phyloP scores from a whole-genome alignment of 2,797 vertebrate species.

The Hapalemur alaotrensis region DNA sequence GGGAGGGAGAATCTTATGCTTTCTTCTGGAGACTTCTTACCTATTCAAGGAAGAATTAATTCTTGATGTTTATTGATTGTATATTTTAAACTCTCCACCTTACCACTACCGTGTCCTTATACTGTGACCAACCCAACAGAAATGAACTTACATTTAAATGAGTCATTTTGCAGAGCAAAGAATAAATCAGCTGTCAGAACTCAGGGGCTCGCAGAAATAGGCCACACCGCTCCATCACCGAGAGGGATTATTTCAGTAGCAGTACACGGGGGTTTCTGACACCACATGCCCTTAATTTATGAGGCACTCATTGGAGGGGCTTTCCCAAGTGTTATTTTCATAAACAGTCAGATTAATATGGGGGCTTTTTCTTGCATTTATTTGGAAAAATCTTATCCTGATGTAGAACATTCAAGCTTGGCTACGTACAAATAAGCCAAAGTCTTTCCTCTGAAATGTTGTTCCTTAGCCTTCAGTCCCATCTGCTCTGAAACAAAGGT shows the following conservation, averaged over 20 bases:
- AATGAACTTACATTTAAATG: background rate
- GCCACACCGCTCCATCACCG: background rate
- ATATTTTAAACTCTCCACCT: background rate
- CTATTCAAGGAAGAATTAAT: conserved; percentile 15
- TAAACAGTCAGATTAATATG: conserved; percentile 59
- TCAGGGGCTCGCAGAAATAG: background rate
- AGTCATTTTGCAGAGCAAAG: background rate
- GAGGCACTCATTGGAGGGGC: background rate
- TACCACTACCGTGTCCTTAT: background rate
- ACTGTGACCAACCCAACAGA: background rate
- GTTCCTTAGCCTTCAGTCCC: background rate
- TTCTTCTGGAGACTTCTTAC: conserved; percentile 4
- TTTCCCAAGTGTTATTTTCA: conserved; percentile 60
- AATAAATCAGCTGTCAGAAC: background rate
- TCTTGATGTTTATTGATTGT: background rate
- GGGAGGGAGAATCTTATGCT: background rate
- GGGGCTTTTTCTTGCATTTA: conserved; percentile 67
- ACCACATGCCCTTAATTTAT: background rate
- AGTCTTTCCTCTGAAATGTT: background rate
- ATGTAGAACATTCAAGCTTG: background rate
- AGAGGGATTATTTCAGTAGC: background rate
- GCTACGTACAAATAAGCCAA: background rate
- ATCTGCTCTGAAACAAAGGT: background rate
- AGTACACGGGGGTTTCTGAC: background rate
- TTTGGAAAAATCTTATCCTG: conserved; percentile 37